Base-by-base conservation (phyloP, 2,888 invertebrate genomes). In the Bombylius major region DNA sequence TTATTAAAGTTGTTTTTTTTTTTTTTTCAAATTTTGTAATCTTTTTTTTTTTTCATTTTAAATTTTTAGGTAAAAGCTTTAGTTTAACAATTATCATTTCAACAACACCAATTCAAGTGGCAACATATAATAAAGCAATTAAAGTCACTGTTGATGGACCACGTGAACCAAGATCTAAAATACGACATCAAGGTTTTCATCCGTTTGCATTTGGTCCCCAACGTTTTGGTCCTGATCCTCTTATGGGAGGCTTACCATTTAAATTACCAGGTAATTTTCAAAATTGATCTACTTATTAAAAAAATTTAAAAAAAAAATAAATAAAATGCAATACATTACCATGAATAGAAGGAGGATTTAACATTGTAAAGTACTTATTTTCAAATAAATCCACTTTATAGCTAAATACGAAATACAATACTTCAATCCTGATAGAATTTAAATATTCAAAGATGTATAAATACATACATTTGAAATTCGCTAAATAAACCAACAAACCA, bases 81-180 rank as follows among this genome's bases (percentile, higher is more conserved):
- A 90, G 91, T 47, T 76, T 99, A 70, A 95, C 95, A 65, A 98
- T 99, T 77, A 90, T 92, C 70, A 84, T 99, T 69, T 89, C 90
- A 63, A 91, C 94, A 58, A 83, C 86, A 52, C 98, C 98, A 9
- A 90, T 94, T 44, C 97, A 97, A 79, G 86, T 98, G 62, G 91
- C 93, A 58, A 92, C 96, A n/a, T 96, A 96, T 74, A 87, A 83
- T 70, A 97, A 97, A 75, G 97, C 97, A 59, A 99, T 99, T 76
- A 99, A 99, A 79, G 97, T 99, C 67, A 99, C 99, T 3, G 98
- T 99, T 59, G 99, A 99, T 71, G 99, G 99, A 55, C 99, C 99
- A 1, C 79, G 99, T 62, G 98, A 98, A 76, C 97, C 98, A 11
- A 78, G 97, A 67, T 94, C 93, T 64, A 95, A 95, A 81, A 87